Base-by-base conservation (phyloP, 1,140 invertebrate species). In the Meloidogyne hapla region DNA sequence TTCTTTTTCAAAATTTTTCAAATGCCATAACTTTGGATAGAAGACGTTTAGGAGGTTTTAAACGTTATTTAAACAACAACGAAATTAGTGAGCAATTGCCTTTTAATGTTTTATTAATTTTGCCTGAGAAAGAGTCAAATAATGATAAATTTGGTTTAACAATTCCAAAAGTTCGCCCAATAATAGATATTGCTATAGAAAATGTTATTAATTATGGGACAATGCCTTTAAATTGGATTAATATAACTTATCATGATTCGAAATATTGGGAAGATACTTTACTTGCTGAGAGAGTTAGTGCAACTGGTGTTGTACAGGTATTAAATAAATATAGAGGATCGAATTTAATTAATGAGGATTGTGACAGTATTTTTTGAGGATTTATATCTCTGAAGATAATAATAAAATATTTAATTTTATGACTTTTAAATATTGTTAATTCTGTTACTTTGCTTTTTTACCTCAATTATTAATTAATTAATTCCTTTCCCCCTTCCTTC, bases 71-170 rank as follows among this genome's bases (percentile, higher is more conserved):
- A 63, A 56, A 56, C 8, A 56, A 56, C 48, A 56, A 56, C n/a
- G 6, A 56, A 56, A 15, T 56, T 70, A 26, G 18, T 15, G 73
- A 81, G 18, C 12, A 67, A 23, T 63, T 83, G 15, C 84, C 84
- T 13, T 87, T 71, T 76, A 77, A 86, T 74, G 83, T 85, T 12
- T 66, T 86, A 13, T 28, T 86, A 18, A 77, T 86, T 61, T 74
- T 86, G n/a, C 84, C 84, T 8, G 40, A 21, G 18, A 25, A 61
- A 13, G 84, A 86, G 61, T 84, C 81, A 10, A 74, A 80, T 40
- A 79, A 87, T 68, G 85, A 86, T 80, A 83, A 87, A 33, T 86
- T 85, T 69, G 79, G 84, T 4, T 66, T 86, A 74, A 86, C 85
- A 2, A 77, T 86, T 13, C 67, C 62, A 8, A 85, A 87, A 70